Percentiles rank a stretch among this genome's conserved stretches.
These are phyloP conservation scores for Thalassoma bifasciatum DNA, from an alignment of 2,113 vertebrate genomes.

Conservation along the genomic window DNA sequence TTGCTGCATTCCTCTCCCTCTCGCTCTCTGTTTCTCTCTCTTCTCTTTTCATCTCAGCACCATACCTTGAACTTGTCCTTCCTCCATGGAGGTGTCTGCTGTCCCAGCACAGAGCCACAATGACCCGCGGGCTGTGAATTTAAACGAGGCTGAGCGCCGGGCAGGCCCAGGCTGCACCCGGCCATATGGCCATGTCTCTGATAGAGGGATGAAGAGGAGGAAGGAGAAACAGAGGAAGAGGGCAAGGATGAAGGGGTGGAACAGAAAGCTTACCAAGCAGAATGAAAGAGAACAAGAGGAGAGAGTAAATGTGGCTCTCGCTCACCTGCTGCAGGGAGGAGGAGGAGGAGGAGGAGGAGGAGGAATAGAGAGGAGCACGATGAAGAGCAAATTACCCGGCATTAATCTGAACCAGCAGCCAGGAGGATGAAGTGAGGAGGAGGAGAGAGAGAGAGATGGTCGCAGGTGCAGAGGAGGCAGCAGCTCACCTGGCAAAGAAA, in stretches of 20 bases:
- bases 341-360: too few relatives aligned
- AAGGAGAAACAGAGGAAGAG: constrained; percentile 14
- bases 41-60: constrained; percentile 29
- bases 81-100: constrained; percentile 33
- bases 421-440: constrained; percentile 26
- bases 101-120: constrained; percentile 60
- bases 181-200: constrained; percentile 77
- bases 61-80: constrained; percentile 40
- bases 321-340: constrained; percentile 51
- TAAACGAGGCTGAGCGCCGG: constrained; percentile 77
- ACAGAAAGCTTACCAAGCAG: constrained; percentile 60
- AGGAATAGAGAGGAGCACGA: constrained; percentile 26
- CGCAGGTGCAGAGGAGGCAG: constrained; percentile 50
- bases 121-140: constrained; percentile 80
- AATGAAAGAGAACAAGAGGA: constrained; percentile 41
- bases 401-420: constrained; percentile 67
- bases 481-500: constrained; percentile 49
- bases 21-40: neutral
- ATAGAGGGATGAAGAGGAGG: constrained; percentile 42
- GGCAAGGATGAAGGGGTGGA: constrained; percentile 44
- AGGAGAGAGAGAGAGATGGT: neutral
- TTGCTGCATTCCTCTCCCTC: neutral
- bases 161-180: constrained; percentile 60
- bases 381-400: constrained; percentile 62
- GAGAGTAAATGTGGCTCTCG: constrained; percentile 6